phyloP scores from a whole-genome alignment of 2,888 invertebrate species.

The Agriopis aurantiaria region DNA sequence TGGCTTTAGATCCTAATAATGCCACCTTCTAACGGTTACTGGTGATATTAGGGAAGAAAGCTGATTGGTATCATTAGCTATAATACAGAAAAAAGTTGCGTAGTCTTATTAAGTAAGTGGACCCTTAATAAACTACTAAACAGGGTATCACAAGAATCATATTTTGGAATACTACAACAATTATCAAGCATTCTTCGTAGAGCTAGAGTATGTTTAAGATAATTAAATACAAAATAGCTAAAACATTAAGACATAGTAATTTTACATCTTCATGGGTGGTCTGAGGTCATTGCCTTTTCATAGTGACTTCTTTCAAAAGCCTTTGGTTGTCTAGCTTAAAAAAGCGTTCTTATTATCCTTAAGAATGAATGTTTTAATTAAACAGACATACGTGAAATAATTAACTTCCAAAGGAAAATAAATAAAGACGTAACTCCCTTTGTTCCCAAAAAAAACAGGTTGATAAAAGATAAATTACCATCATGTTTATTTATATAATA shows the following conservation, averaged over 20 bases:
- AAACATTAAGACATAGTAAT: background rate
- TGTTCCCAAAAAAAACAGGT: background rate
- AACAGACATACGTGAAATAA: background rate
- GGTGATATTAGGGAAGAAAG: background rate
- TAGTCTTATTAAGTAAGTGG: no score
- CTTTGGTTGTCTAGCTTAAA: background rate
- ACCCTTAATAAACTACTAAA: no score
- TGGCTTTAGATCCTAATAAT: slow-evolving; percentile 1
- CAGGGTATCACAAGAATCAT: no score
- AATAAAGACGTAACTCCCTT: background rate
- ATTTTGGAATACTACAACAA: no score
- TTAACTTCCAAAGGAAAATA: background rate
- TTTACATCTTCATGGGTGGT: background rate
- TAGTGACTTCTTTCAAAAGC: background rate
- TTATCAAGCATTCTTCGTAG: no score
- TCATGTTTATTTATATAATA: background rate
- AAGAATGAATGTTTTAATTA: background rate
- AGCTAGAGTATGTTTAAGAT: no score
- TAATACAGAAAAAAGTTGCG: no score
- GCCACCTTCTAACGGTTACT: background rate
- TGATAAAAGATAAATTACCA: no score
- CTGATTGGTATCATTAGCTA: background rate
- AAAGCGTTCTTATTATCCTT: background rate
- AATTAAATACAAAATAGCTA: background rate
- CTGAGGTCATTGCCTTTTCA: background rate